Base-by-base conservation (phyloP, 1,140 invertebrate genomes). In the Ceratosolen solmsi region DNA sequence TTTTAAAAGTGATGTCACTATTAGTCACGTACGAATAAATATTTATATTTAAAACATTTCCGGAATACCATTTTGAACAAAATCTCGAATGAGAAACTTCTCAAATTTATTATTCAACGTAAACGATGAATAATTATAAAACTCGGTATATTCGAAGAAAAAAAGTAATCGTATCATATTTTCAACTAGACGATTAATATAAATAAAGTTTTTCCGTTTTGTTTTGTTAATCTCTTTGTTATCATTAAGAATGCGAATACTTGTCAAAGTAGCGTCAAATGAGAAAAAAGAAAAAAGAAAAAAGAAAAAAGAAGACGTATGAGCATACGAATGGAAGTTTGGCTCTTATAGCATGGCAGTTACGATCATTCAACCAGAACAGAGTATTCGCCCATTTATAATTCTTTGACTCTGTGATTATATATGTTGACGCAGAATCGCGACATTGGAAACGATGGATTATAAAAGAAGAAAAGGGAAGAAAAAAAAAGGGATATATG, bases 381-480 rank as follows among this genome's bases (percentile, higher is more conserved):
- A 30, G 25, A 9, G 27, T 71, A 71, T 49, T 27, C 13, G 9
- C 15, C 3, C 25, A 13, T 49, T 49, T 71, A 54, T 22, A 54
- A 54, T 54, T 2, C 17, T 71, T 49, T 30, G 17, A 4, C 27
- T 36, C 8, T 36, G 15, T 38, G 22, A 36, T 46, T 5, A 4
- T 9, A 9, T 11, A 25, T 25, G 36, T 25, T n/a, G 36, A 5
- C 22, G 13, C 60, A 38, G 22, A 68, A 60, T 15, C 15, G 2
- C 33, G 60, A 11, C 5, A 20, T 13, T 20, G n/a, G n/a, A 70
- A 38, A 0, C 11, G n/a, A 4, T 36, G 27, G 7, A 25, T n/a
- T 70, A n/a, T 8, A 70, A 70, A 70, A 70, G 11, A 70, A 70
- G 5, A n/a, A n/a, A n/a, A n/a, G n/a, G n/a, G n/a, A n/a, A n/a